These are phyloP conservation scores for Actinia equina DNA, from an alignment of 64 coral and sea anemone species.

Conservation along the genomic window DNA sequence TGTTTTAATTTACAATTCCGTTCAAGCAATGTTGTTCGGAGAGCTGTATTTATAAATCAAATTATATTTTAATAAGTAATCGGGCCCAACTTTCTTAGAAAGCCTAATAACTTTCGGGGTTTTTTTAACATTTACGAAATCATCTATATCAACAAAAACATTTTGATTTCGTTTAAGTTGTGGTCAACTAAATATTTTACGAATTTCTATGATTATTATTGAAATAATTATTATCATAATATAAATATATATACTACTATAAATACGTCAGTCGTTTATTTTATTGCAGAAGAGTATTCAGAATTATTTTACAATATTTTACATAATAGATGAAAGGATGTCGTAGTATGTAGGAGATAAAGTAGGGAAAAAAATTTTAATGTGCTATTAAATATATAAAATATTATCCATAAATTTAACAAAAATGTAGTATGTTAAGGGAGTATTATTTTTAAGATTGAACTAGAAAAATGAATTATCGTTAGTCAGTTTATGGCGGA, in stretches of 20 bases:
- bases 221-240: not conserved
- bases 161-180: conserved; percentile 5
- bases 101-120: not conserved
- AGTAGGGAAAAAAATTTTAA: not conserved
- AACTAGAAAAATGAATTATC: not conserved
- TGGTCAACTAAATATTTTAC: not conserved
- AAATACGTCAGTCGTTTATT: conserved; percentile 17
- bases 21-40: not conserved
- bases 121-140: not conserved
- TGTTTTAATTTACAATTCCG: not conserved
- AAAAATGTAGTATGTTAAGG: not conserved
- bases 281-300: conserved; percentile 11
- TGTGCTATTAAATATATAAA: not conserved
- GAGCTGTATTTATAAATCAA: conserved; percentile 6
- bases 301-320: conserved; percentile 37
- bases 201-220: not conserved
- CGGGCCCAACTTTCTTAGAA: not conserved
- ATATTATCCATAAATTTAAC: not conserved
- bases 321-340: not conserved
- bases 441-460: not conserved
- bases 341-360: not conserved
- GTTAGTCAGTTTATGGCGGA: not conserved
- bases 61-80: not conserved
- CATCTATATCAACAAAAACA: not conserved
- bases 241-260: conserved; percentile 3